Evolutionary conservation across 2,113 vertebrate genomes (phyloP).

Genomic region (Morone saxatilis): DNA sequence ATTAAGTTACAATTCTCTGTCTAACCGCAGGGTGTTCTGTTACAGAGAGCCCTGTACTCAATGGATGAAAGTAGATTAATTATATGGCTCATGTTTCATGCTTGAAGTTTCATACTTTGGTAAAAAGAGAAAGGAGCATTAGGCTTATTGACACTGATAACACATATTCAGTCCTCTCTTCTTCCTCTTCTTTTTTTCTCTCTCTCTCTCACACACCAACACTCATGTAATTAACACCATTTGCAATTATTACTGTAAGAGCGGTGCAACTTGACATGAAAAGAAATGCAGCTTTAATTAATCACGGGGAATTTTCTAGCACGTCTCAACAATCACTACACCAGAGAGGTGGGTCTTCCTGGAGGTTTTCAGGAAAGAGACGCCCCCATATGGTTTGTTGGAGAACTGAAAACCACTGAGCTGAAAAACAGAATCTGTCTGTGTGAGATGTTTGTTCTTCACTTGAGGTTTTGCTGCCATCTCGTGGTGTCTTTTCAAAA

Average conservation of each 20-base stretch:
- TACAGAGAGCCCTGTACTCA: constrained; percentile 17
- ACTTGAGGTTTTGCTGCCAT: constrained; percentile 52
- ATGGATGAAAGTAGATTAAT: constrained; percentile 18
- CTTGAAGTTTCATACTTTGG: background rate
- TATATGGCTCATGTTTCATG: constrained; percentile 31
- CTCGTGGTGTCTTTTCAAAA: constrained; percentile 34
- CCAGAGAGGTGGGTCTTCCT: background rate
- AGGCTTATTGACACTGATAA: background rate
- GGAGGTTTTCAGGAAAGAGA: background rate
- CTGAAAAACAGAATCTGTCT: background rate
- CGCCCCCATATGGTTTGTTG: constrained; percentile 6
- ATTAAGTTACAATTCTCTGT: constrained; percentile 53
- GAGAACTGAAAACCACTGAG: constrained; percentile 13
- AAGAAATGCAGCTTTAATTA: background rate
- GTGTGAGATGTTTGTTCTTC: background rate
- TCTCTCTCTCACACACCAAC: background rate
- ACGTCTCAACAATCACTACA: background rate
- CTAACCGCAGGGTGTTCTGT: constrained; percentile 24
- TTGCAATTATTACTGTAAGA: background rate
- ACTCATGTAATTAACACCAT: background rate
- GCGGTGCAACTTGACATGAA: background rate
- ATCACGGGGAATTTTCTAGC: constrained; percentile 6
- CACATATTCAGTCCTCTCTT: background rate
- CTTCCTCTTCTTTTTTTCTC: background rate
- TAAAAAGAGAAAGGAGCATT: background rate